A percentile compares a stretch with the other conserved stretches of the same genome.
phyloP scores from a whole-genome alignment of 2,113 vertebrate genomes.

The Dolichotis patagonum region DNA sequence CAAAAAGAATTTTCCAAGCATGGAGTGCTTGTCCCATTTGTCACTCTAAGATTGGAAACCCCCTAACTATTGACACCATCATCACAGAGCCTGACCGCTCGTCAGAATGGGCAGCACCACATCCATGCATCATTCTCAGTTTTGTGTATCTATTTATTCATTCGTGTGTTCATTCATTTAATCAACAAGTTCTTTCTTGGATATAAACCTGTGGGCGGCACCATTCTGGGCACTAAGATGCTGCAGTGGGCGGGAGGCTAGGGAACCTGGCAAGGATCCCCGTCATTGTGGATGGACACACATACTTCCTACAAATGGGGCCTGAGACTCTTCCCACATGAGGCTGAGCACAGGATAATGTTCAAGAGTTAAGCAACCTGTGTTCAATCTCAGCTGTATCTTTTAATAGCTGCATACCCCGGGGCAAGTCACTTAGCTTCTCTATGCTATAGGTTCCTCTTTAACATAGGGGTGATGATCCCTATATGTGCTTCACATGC shows the following conservation, averaged over 20 bases:
- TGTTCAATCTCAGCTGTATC: not conserved
- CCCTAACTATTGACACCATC: accelerated
- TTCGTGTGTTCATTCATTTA: not conserved
- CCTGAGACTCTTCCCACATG: not conserved
- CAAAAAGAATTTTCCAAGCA: not conserved
- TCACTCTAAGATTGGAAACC: not conserved
- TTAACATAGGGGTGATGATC: not conserved
- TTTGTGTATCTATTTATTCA: not conserved
- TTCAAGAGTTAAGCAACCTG: not conserved
- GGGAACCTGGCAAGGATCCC: not conserved
- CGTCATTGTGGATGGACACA: no score
- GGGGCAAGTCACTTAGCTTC: not conserved
- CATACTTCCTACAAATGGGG: not conserved
- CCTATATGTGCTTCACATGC: not conserved
- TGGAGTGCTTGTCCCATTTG: not conserved
- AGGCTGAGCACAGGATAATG: not conserved
- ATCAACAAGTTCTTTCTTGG: not conserved
- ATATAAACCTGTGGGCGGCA: not conserved
- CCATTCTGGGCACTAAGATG: not conserved
- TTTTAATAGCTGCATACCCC: not conserved
- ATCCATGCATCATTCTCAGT: not conserved
- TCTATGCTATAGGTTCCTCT: not conserved
- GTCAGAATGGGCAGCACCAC: not conserved
- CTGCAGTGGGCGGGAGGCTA: not conserved
- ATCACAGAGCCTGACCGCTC: not conserved